Percentiles rank a stretch among this genome's conserved stretches.
These are phyloP conservation scores for Odontomachus brunneus DNA, from an alignment of 1,140 invertebrate species.

Conservation along the genomic window DNA sequence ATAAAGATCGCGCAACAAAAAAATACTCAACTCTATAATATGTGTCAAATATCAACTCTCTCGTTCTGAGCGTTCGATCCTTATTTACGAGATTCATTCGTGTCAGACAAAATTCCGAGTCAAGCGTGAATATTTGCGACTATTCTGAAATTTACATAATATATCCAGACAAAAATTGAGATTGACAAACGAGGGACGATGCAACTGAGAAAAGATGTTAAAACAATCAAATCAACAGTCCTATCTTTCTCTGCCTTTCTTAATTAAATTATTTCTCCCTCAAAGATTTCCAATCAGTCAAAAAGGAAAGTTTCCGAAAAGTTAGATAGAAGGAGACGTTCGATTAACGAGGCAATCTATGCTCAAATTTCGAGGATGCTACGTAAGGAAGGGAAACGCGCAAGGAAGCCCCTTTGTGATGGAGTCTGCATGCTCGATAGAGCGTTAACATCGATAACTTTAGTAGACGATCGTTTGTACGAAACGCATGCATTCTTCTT, in stretches of 20 bases:
- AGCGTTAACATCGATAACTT: slow-evolving; percentile 48
- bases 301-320: slow-evolving; percentile 37
- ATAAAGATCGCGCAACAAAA: not conserved
- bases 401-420: slow-evolving; percentile 39
- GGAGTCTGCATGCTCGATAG: slow-evolving; percentile 36
- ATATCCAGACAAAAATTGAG: not conserved
- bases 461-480: slow-evolving; percentile 21
- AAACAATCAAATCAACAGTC: no score
- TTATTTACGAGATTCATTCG: slow-evolving; percentile 42
- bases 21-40: slow-evolving; percentile 1
- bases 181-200: no score
- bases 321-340: slow-evolving; percentile 18
- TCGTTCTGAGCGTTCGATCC: slow-evolving; percentile 9
- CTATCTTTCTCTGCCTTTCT: no score
- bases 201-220: no score
- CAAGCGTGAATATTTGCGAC: slow-evolving; percentile 1
- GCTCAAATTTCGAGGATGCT: slow-evolving; percentile 41
- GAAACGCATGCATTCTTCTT: slow-evolving; percentile 18
- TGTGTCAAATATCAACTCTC: slow-evolving; percentile 47
- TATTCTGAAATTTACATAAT: not conserved
- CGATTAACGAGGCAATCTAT: slow-evolving; percentile 48
- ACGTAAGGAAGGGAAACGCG: not conserved
- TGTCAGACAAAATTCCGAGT: slow-evolving; percentile 49
- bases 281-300: slow-evolving; percentile 11
- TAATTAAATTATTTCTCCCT: not conserved